Percentiles rank a stretch among this genome's conserved stretches.
Conservation (phyloP, 2,888 invertebrate genomes). For the Cerceris rybyensis region DNA sequence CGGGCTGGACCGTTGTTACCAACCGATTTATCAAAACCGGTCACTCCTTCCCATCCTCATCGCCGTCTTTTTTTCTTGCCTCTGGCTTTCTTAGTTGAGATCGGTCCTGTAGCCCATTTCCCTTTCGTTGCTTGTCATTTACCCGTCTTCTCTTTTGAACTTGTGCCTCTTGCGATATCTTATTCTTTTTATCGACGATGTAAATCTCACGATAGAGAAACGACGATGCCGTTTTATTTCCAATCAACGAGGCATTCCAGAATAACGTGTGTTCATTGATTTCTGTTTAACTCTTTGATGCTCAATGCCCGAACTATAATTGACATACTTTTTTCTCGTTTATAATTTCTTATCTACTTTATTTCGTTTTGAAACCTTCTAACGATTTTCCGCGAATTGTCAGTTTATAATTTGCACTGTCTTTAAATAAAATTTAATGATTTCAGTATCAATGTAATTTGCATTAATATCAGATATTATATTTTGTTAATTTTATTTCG, state of each 20-base stretch:
- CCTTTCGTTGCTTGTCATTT: slow-evolving; percentile 46
- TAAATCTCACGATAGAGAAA: background rate
- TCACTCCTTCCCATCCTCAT: slow-evolving; percentile 40
- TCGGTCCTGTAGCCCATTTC: slow-evolving; percentile 49
- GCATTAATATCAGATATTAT: no score
- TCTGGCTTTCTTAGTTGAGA: slow-evolving; percentile 23
- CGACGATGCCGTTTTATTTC: background rate
- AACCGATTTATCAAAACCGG: slow-evolving; percentile 73
- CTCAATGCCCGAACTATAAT: no score
- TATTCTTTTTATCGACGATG: slow-evolving; percentile 1
- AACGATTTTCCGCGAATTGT: no score
- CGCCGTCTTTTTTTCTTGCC: slow-evolving; percentile 31
- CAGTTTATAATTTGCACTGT: no score
- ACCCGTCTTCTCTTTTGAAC: slow-evolving; percentile 13
- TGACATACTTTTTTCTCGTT: no score
- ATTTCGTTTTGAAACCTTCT: no score
- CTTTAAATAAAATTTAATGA: no score
- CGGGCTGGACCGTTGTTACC: slow-evolving; percentile 66
- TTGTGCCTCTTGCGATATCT: background rate
- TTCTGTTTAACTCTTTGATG: no score
- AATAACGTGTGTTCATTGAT: no score
- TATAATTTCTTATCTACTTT: no score
- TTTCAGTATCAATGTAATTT: no score
- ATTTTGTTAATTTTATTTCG: no score
- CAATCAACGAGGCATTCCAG: background rate